phyloP scores from a whole-genome alignment of 2,888 invertebrate species.

The Caenorhabditis zanzibari region DNA sequence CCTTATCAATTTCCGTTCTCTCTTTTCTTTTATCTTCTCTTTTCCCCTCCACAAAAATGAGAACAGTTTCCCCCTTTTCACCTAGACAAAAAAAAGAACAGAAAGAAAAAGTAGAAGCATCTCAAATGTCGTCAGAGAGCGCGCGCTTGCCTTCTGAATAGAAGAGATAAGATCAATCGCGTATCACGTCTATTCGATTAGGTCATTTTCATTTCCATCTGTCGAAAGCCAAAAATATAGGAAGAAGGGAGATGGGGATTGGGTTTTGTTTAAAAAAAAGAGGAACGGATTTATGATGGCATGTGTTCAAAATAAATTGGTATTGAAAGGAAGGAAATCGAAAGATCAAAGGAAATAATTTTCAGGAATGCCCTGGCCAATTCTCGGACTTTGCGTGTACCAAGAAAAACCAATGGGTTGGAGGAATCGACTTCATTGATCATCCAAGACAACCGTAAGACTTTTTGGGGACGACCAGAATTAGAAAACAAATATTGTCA shows the following conservation, averaged over 20 bases:
- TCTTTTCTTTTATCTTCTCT: background rate
- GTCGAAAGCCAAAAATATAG: background rate
- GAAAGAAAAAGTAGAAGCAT: slow-evolving; percentile 21
- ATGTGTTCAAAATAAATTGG: slow-evolving; percentile 30
- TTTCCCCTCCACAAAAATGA: slow-evolving; percentile 7
- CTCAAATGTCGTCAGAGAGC: background rate
- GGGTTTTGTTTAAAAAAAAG: background rate
- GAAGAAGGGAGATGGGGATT: slow-evolving; percentile 8
- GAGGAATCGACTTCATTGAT: slow-evolving; percentile 82
- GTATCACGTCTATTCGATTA: slow-evolving; percentile 59
- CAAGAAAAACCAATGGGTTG: slow-evolving; percentile 82
- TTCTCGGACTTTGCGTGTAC: slow-evolving; percentile 80
- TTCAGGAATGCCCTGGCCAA: slow-evolving; percentile 79
- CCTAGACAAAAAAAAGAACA: background rate
- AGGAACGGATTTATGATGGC: background rate
- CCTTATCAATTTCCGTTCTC: background rate
- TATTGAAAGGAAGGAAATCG: slow-evolving; percentile 8
- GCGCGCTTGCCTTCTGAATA: slow-evolving; percentile 11
- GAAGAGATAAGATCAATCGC: slow-evolving; percentile 55
- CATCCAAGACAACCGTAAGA: slow-evolving; percentile 81
- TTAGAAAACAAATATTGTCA: background rate
- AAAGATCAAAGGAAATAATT: background rate
- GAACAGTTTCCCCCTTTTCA: slow-evolving; percentile 3
- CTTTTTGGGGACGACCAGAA: background rate
- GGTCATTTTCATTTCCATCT: slow-evolving; percentile 40